Evolutionary conservation across 2,888 invertebrate species (phyloP).

Genomic region (Eudemis profundana): DNA sequence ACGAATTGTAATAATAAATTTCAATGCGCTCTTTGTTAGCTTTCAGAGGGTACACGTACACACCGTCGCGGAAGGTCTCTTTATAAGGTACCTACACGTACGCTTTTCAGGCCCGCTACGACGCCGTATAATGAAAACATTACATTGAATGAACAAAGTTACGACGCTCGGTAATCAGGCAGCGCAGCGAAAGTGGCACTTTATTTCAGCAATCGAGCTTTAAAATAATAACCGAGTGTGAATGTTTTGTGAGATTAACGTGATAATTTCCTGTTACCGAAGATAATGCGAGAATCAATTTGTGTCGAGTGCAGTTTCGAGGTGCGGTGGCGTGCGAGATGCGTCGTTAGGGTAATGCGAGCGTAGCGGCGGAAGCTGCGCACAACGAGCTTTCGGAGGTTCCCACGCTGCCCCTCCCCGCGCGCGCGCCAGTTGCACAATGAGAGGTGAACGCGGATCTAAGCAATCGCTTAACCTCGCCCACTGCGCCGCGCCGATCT

Average conservation of each 20-base stretch:
- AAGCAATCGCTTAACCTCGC: constrained; percentile 86
- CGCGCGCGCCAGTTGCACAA: constrained; percentile 76
- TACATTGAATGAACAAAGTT: constrained; percentile 14
- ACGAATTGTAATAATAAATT: constrained; percentile 76
- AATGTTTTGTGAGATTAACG: constrained; percentile 60
- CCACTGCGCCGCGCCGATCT: constrained; percentile 69
- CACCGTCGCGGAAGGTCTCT: constrained; percentile 15
- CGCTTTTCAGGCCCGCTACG: constrained; percentile 53
- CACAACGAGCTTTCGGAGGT: constrained; percentile 82
- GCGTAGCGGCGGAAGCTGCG: constrained; percentile 80
- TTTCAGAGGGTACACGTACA: constrained; percentile 51
- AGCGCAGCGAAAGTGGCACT: constrained; percentile 43
- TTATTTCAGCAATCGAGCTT: constrained; percentile 42
- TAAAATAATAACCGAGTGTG: constrained; percentile 43
- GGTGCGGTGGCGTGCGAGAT: constrained; percentile 69
- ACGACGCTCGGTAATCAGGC: constrained; percentile 33
- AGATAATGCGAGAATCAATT: constrained; percentile 77
- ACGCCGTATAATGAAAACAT: constrained; percentile 44
- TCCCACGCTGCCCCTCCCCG: constrained; percentile 77
- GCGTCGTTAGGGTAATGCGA: constrained; percentile 78
- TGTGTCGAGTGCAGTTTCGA: constrained; percentile 62
- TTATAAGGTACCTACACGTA: constrained; percentile 40
- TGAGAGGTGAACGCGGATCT: constrained; percentile 85
- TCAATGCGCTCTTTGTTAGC: constrained; percentile 73
- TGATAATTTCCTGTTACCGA: constrained; percentile 75